phyloP scores from a whole-genome alignment of 2,888 invertebrate species.

The Biston stratarius region DNA sequence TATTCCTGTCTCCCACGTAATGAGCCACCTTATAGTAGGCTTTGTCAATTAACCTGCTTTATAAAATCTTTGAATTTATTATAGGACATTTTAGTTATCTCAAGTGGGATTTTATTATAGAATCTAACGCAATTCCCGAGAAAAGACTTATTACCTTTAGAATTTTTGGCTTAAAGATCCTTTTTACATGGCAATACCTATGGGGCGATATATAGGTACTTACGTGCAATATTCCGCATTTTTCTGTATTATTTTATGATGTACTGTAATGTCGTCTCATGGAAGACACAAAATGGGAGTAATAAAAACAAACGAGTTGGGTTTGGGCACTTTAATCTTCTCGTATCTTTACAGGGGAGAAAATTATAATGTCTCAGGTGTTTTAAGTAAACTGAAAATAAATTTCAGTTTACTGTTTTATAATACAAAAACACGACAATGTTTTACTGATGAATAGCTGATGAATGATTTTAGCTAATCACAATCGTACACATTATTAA shows the following conservation, averaged over 20 bases:
- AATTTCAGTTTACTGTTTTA: conserved; percentile 24
- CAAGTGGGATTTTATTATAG: too few species aligned
- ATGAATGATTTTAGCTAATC: too few species aligned
- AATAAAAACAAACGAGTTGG: conserved; percentile 34
- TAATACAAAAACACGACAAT: background rate
- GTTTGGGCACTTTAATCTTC: conserved; percentile 33
- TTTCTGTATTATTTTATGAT: conserved; percentile 11
- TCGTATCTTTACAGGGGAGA: conserved; percentile 25
- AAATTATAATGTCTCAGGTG: conserved; percentile 35
- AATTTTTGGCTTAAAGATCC: background rate
- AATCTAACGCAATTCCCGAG: too few species aligned
- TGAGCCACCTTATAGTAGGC: too few species aligned
- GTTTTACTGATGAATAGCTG: background rate
- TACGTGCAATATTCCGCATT: conserved; percentile 4
- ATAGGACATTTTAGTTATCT: too few species aligned
- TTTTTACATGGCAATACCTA: background rate
- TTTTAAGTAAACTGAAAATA: conserved; percentile 15
- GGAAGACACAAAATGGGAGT: conserved; percentile 24
- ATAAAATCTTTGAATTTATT: too few species aligned
- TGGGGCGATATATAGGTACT: background rate
- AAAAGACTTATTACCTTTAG: too few species aligned
- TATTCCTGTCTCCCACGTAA: too few species aligned
- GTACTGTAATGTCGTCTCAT: conserved; percentile 18
- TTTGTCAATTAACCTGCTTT: too few species aligned
- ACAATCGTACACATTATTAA: too few species aligned